A percentile compares a stretch with the other conserved stretches of the same genome.
Evolutionary conservation across 2,113 vertebrate species (phyloP).

Genomic region (Pipra filicauda): DNA sequence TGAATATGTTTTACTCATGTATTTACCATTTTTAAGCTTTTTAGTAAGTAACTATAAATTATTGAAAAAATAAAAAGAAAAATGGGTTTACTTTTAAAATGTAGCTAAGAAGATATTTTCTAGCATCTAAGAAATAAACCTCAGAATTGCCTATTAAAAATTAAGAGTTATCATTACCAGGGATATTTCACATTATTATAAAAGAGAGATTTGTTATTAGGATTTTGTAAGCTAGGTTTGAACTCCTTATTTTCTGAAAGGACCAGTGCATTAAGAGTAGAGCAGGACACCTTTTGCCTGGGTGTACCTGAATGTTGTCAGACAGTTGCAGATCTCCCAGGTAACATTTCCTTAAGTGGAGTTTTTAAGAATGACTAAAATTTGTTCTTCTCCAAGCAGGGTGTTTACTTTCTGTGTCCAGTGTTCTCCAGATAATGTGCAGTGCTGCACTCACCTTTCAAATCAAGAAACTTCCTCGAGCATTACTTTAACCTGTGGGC

Average conservation of each 20-base stretch:
- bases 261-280: background rate
- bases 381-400: background rate
- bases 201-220: background rate
- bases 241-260: background rate
- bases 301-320: background rate
- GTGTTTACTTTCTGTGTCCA: slow-evolving; percentile 37
- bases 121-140: background rate
- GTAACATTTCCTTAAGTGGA: slow-evolving; percentile 5
- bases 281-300: background rate
- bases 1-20: background rate
- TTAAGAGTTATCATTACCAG: background rate
- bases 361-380: slow-evolving; percentile 19
- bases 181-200: background rate
- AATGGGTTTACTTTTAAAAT: background rate
- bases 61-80: background rate
- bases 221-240: background rate
- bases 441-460: background rate
- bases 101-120: background rate
- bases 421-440: slow-evolving; percentile 38
- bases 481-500: slow-evolving; percentile 20
- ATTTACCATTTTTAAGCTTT: background rate
- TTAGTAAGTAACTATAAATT: background rate
- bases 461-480: slow-evolving; percentile 28
- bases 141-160: background rate
- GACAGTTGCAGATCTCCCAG: background rate